A percentile compares a stretch with the other conserved stretches of the same genome.
Evolutionary conservation across 2,113 vertebrate genomes (phyloP).

Genomic region (Chascanopsetta lugubris): DNA sequence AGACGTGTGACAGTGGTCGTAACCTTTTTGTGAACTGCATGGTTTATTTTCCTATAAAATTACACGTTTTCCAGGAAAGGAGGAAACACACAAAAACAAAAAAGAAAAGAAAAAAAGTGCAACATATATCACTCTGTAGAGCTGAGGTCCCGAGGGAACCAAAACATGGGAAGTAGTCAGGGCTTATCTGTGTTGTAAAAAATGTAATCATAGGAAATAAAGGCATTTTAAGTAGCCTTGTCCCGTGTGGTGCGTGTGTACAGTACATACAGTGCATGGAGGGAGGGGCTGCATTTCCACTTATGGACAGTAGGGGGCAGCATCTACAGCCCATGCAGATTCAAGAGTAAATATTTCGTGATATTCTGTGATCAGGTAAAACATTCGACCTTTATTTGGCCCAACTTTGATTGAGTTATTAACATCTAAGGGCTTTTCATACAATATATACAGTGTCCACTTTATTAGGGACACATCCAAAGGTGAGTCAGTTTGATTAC

Average conservation of each 20-base stretch:
- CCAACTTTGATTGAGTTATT: not conserved
- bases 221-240: conserved; percentile 76
- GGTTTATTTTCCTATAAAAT: conserved; percentile 63
- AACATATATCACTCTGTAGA: conserved; percentile 68
- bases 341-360: not conserved
- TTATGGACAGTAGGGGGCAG: conserved; percentile 45
- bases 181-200: conserved; percentile 72
- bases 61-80: conserved; percentile 65
- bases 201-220: conserved; percentile 79
- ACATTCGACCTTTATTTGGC: not conserved
- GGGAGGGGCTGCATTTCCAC: conserved; percentile 19
- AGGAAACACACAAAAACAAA: conserved; percentile 28
- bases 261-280: too few species aligned
- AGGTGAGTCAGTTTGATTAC: too few species aligned
- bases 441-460: too few species aligned
- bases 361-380: not conserved
- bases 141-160: conserved; percentile 61
- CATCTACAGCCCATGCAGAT: not conserved
- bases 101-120: conserved; percentile 47
- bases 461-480: too few species aligned
- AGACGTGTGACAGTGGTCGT: conserved; percentile 73
- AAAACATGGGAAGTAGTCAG: conserved; percentile 61
- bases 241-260: conserved; percentile 61
- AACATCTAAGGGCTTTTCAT: too few species aligned
- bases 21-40: conserved; percentile 81